Base-by-base conservation (phyloP, 2,888 invertebrate species). In the Cryptocephalus primarius region DNA sequence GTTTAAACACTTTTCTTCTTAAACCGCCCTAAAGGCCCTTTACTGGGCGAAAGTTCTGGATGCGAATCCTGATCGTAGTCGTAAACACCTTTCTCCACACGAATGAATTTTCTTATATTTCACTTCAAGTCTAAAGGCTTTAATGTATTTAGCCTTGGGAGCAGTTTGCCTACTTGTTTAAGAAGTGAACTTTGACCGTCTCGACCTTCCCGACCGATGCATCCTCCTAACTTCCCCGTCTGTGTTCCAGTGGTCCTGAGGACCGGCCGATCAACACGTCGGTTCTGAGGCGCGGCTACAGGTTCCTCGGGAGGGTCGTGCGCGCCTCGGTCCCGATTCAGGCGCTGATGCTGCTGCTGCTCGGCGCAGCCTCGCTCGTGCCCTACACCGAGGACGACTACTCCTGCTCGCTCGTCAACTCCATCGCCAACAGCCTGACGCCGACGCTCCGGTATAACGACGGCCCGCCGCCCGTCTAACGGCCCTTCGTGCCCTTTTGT, bases 301-400 rank as follows among this genome's bases (percentile, higher is more conserved):
- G 86, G 54, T 90, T 91, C 79, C 78, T 93, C 68, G 84, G 88
- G 59, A 83, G 95, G 63, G 93, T 93, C 58, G 80, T 93, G 55
- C 80, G 92, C 66, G 88, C 92, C 45, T 91, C 94, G 14, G 77
- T 95, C 56, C 95, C 95, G 44, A 88, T 97, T 68, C 94, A 97
- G 75, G 91, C 93, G 51, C 75, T 97, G 61, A 86, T 97, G 75
- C 78, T 96, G 60, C 77, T 96, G 51, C 79, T 97, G 60, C 79
- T 97, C 63, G 94, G 95, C 48, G 88, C 92, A 49, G 94, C 95
- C 44, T 88, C 93, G 44, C 76, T 97, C 59, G 88, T 96, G 45
- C 93, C 93, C 6, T 84, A 88, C 70, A 82, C 86, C 54, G 88
- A 88, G 71, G 84, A 85, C 62, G 89, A 89, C 65, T 88, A 85